Conservation (phyloP, 1,140 invertebrate genomes). For the Pomacea maculata region DNA sequence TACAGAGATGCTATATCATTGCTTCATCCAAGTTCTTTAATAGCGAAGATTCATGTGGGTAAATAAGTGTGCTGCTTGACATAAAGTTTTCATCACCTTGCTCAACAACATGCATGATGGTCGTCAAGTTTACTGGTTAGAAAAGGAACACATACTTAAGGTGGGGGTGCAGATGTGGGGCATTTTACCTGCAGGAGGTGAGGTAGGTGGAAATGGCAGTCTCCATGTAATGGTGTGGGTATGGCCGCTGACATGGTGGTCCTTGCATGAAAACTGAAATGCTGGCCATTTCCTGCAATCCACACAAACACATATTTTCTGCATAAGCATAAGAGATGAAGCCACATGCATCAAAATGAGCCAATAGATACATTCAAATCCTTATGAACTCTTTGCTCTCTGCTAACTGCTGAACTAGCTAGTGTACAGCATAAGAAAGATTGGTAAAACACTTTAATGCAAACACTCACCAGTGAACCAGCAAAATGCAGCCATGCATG, state of each 20-base stretch:
- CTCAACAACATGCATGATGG: too few relatives aligned
- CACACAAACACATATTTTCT: not conserved
- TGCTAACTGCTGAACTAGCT: too few relatives aligned
- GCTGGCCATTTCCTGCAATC: slow-evolving; percentile 87
- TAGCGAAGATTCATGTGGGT: too few relatives aligned
- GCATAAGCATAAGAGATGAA: not conserved
- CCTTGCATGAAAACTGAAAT: slow-evolving; percentile 90
- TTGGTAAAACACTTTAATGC: not conserved
- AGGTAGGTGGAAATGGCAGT: slow-evolving; percentile 90
- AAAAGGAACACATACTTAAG: not conserved
- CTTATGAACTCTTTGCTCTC: too few relatives aligned
- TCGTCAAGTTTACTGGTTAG: too few relatives aligned
- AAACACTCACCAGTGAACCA: slow-evolving; percentile 75
- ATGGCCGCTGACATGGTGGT: slow-evolving; percentile 67
- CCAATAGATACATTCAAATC: not conserved
- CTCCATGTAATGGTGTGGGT: slow-evolving; percentile 85
- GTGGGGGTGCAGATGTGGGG: not conserved
- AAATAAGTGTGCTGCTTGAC: too few relatives aligned
- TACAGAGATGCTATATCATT: too few relatives aligned
- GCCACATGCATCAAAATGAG: not conserved
- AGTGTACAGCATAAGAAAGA: too few relatives aligned
- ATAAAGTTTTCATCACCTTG: too few relatives aligned
- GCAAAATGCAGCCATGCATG: slow-evolving; percentile 97
- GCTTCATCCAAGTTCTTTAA: too few relatives aligned
- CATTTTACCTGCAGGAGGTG: slow-evolving; percentile 77